Percentiles rank a stretch among this genome's conserved stretches.
Conservation (phyloP, 2,888 invertebrate genomes). For the Camponotus fellah region DNA sequence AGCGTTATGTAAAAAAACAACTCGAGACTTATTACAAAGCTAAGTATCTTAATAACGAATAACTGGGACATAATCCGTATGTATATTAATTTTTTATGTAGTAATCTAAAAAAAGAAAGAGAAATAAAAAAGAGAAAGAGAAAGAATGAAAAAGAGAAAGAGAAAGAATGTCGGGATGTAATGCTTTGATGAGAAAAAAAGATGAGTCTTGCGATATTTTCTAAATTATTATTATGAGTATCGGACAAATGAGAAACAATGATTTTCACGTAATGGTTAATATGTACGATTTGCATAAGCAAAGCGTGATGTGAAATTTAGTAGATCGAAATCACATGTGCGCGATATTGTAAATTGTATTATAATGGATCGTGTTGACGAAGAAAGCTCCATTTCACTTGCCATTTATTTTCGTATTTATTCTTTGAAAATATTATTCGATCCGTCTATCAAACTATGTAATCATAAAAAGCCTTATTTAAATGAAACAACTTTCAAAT, state of each 20-base stretch:
- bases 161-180: not conserved
- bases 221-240: constrained; percentile 49
- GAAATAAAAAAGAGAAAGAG: not conserved
- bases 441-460: not conserved
- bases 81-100: not conserved
- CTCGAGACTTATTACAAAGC: not conserved
- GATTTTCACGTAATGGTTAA: constrained; percentile 46
- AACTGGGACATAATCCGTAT: not conserved
- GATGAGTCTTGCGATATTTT: constrained; percentile 28
- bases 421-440: constrained; percentile 17
- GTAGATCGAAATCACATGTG: constrained; percentile 27
- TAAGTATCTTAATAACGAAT: constrained; percentile 17
- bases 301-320: not conserved
- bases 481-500: constrained; percentile 1
- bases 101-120: not conserved
- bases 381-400: constrained; percentile 19
- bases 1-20: constrained; percentile 17
- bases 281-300: constrained; percentile 47
- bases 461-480: constrained; percentile 1
- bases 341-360: constrained; percentile 49
- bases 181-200: constrained; percentile 35
- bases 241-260: constrained; percentile 49
- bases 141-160: not conserved
- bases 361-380: constrained; percentile 16
- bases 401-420: constrained; percentile 29